phyloP scores from a whole-genome alignment of 2,113 vertebrate species.

The Todiramphus saurophagus region DNA sequence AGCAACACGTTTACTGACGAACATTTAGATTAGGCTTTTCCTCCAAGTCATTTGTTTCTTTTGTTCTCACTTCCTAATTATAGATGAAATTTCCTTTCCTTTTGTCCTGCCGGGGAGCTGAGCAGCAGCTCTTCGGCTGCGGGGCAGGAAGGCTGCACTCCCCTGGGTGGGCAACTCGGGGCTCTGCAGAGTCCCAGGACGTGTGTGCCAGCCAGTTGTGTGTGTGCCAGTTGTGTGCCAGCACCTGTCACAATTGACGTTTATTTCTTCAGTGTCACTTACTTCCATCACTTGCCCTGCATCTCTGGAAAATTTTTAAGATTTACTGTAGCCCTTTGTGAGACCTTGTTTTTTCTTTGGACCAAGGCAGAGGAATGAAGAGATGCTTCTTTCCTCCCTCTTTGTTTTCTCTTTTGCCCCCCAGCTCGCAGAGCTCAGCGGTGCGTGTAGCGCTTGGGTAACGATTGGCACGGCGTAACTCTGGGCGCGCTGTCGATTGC shows the following conservation, averaged over 20 bases:
- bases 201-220: neutral
- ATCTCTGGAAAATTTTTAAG: neutral
- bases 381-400: neutral
- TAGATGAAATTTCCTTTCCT: slow-evolving; percentile 40
- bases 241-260: neutral
- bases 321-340: neutral
- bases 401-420: neutral
- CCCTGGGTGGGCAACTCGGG: neutral
- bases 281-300: neutral
- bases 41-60: slow-evolving; percentile 55
- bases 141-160: neutral
- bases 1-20: neutral
- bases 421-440: neutral
- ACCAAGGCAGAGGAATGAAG: neutral
- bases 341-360: neutral
- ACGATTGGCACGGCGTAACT: neutral
- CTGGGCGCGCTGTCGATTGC: neutral
- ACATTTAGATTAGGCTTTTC: slow-evolving; percentile 61
- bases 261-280: neutral
- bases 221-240: neutral
- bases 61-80: slow-evolving; percentile 62
- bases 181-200: neutral
- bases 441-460: neutral
- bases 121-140: fast-evolving
- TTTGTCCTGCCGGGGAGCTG: slow-evolving; percentile 3